Evolutionary conservation across 2,113 vertebrate species (phyloP).

Genomic region (Chaetorhynchus papuensis): DNA sequence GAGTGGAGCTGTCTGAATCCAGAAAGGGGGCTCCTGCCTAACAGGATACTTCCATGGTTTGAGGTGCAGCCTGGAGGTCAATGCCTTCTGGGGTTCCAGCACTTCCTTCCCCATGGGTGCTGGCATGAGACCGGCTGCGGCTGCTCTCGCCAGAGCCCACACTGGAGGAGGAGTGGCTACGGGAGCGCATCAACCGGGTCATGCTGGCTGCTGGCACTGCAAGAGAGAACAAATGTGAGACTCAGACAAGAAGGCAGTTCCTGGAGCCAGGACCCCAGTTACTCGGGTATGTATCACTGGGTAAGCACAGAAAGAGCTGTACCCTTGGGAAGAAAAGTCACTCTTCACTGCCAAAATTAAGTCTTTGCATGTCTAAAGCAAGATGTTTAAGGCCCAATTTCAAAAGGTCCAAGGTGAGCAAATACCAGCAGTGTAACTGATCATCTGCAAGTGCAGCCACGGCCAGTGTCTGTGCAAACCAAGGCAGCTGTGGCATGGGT

Average conservation of each 20-base stretch:
- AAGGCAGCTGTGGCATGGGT: not conserved
- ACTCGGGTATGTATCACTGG: not conserved
- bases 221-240: slow-evolving; percentile 35
- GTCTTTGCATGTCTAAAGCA: not conserved
- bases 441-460: not conserved
- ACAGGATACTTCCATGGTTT: slow-evolving; percentile 96
- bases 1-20: slow-evolving; percentile 56
- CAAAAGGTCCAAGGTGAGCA: slow-evolving; percentile 33
- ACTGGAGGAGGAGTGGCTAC: slow-evolving; percentile 90
- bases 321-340: not conserved
- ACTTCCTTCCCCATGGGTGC: slow-evolving; percentile 74
- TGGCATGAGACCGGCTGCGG: slow-evolving; percentile 78
- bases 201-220: slow-evolving; percentile 90
- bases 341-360: not conserved
- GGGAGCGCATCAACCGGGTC: slow-evolving; percentile 88
- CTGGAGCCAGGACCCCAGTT: not conserved
- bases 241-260: not conserved
- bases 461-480: not conserved
- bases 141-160: slow-evolving; percentile 81
- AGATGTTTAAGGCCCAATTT: slow-evolving; percentile 32
- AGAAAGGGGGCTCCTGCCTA: slow-evolving; percentile 67
- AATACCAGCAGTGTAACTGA: not conserved
- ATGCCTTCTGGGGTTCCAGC: slow-evolving; percentile 70
- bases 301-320: not conserved
- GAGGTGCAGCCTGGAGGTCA: slow-evolving; percentile 79